phyloP scores from a whole-genome alignment of 2,888 invertebrate species.

The Patella depressa region DNA sequence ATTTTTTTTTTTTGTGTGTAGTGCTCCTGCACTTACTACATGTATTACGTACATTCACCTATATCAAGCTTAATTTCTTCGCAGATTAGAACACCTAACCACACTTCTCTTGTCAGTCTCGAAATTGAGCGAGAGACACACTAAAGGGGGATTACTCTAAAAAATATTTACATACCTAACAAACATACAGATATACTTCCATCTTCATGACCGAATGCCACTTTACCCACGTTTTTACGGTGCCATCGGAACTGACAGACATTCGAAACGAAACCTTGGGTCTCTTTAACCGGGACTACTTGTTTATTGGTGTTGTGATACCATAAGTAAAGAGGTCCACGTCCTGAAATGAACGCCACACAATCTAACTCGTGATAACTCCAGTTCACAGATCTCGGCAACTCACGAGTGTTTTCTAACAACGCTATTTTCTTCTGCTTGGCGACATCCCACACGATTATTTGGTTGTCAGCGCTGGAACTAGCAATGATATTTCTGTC shows the following conservation, averaged over 20 bases:
- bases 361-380: constrained; percentile 56
- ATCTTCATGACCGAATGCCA: constrained; percentile 69
- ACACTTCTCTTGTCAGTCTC: too few relatives aligned
- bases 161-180: constrained; percentile 51
- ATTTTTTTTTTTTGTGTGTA: too few relatives aligned
- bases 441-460: constrained; percentile 70
- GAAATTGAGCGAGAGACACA: too few relatives aligned
- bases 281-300: constrained; percentile 51
- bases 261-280: constrained; percentile 53
- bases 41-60: too few relatives aligned
- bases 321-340: constrained; percentile 69
- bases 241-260: constrained; percentile 68
- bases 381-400: constrained; percentile 68
- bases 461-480: constrained; percentile 64
- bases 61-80: too few relatives aligned
- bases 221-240: constrained; percentile 57
- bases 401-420: constrained; percentile 53
- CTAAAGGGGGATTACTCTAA: too few relatives aligned
- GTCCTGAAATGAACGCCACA: constrained; percentile 55
- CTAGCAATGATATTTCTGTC: constrained; percentile 69
- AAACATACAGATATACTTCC: constrained; percentile 68
- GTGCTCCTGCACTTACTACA: too few relatives aligned
- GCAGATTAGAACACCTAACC: too few relatives aligned
- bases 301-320: constrained; percentile 40
- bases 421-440: constrained; percentile 63